Evolutionary conservation across 2,888 invertebrate genomes (phyloP), one percentile per base, ranked within the genome.

Genomic region (Pantelozetes paolii): DNA sequence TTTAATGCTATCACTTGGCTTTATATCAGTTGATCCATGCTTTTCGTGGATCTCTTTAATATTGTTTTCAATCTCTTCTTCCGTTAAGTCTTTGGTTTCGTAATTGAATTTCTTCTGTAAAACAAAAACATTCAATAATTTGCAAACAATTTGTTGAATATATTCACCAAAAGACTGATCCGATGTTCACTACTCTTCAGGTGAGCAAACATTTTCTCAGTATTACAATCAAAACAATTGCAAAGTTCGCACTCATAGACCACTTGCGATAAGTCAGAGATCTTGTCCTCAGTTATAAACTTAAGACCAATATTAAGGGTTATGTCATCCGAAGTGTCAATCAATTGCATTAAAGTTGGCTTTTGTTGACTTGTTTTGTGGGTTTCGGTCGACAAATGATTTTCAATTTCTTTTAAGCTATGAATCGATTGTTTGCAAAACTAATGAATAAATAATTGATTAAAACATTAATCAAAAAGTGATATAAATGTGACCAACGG

Each of bases 201-300:
- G n/a, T 62, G 62, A n/a, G 32, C 3, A 62, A 62, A 62, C 62
- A 62, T 62, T 62, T 62, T 62, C 18, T 62, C 28, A 30, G 1
- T 28, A 62, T 62, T n/a, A 62, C 62, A 62, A 18, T 62, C 62
- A 30, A 62, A 32, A 18, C 62, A 62, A 32, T 62, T 32, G 62
- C 62, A 62, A 32, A 62, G 62, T 62, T 62, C 32, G 62, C 62
- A 62, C 62, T 62, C 62, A 32, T 62, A 62, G 62, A 62, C 32
- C 30, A 62, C 36, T 20, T 54, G 26, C 2, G 54, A 23, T 1
- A n/a, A 32, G 9, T 36, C 62, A 9, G 30, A 2, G 2, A 62
- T 62, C 20, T 32, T 36, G 5, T 62, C 62, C 18, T 62, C 62
- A 15, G 32, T 62, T 1, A 62, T 30, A n/a, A 32, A 62, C n/a